Base-by-base conservation (phyloP, 2,113 vertebrate species). In the Ptilonorhynchus violaceus region DNA sequence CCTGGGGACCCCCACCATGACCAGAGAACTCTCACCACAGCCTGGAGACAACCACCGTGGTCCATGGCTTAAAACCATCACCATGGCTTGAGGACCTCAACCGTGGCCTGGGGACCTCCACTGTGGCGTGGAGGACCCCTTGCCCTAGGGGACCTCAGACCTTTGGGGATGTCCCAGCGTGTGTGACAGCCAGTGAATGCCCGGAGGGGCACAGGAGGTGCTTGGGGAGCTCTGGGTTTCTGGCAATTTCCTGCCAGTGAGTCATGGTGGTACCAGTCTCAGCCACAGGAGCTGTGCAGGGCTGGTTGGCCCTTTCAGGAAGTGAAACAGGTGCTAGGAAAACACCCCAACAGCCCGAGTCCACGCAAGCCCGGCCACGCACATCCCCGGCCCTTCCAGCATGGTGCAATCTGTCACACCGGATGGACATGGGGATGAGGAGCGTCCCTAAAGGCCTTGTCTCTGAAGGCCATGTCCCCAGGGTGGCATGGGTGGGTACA, bases 81-180 rank as follows among this genome's bases (percentile, higher is more conserved):
- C 12, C 31, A 18, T 12, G 27, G 23, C 17, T 37, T 44, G 20
- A 17, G 42, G 10, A 27, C 23, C 44, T 15, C 33, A 46, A 0
- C 17, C 9, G 1, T 3, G 39, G 28, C 30, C 47, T 69, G 37
- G 8, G 25, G 19, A 33, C 7, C 8, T 21, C 15, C 13, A 23
- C 49, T 31, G 11, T 55, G 17, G n/a, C 3, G 2, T 59, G 49
- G 6, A 72, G 35, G 24, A 30, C 9, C 14, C 6, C 17, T 10
- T 46, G 8, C 11, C 15, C 28, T 44, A 35, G 20, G 35, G n/a
- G 3, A 39, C 15, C 7, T 58, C 41, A 14, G n/a, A 16, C 35
- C 8, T 52, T 22, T 11, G 5, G 20, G 53, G 18, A 9, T 53
- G 24, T 15, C 39, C 35, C 2, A 0, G 22, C 1, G 0, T 1